Base-by-base conservation (phyloP, 53 echinoderm and acorn worm genomes). In the Mesocentrotus franciscanus region DNA sequence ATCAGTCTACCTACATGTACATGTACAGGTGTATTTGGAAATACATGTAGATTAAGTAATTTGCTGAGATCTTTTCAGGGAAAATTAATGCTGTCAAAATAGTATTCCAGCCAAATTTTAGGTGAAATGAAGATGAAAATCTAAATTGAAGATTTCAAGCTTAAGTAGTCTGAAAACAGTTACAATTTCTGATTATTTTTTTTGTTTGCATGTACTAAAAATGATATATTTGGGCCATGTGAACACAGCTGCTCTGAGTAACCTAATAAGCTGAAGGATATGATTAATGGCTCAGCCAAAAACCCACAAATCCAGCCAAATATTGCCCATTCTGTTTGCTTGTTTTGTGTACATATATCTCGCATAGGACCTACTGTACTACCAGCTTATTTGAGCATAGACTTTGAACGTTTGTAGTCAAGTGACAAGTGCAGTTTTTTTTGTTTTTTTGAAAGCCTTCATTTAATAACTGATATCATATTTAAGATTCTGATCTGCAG, bases 201-300 rank as follows among this genome's bases (percentile, higher is more conserved):
- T 9, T 29, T 12, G 10, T 14, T 14, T 74, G 22, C 36, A 81
- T 27, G 71, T 39, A 8, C 15, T 39, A 6, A 39, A 36, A 39
- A 35, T 81, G 11, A 26, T 27, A 8, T 87, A 12, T 57, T 87
- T 56, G 4, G 11, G n/a, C 87, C 58, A 87, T 58, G 87, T 87
- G 29, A 58, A 87, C 87, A 87, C 27, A 7, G 84, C 84, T 4
- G 22, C 3, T 75, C 75, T 58, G 12, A n/a, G 11, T 57, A 87
- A 87, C 58, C 87, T 58, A 57, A 58, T 87, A 56, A 29, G 87
- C 87, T 87, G 27, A 29, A 87, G 87, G 87, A 87, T 87, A 20
- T 87, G 87, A 87, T 87, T 58, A 87, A 58, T 56, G 87, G 87
- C 87, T 57, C 58, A n/a, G n/a, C 87, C 87, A 36, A 87, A 57